Evolutionary conservation across 2,113 vertebrate genomes (phyloP), one percentile per base, ranked within the genome.

Genomic region (Laticauda laticaudata): DNA sequence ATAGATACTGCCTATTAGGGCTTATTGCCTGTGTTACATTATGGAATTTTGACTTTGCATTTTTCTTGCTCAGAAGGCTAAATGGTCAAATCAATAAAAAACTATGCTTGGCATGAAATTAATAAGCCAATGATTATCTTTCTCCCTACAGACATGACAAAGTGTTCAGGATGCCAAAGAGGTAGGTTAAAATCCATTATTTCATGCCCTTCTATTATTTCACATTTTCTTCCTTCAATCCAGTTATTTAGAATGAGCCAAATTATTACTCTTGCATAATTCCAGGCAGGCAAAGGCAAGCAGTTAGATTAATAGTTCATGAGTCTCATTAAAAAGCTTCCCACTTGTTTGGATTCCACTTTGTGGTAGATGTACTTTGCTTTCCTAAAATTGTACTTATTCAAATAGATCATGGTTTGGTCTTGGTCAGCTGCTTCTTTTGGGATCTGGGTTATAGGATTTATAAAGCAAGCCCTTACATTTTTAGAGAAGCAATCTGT

Each of bases 91-190:
- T 34, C 24, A 93, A 26, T 91, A 90, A 48, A 90, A 53, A 88
- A 94, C 59, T 59, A 14, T 51, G 20, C 85, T 91, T 91, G 2
- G 0, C 10, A 89, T 39, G 26, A 90, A 94, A 96, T 93, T 29
- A 95, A 94, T 57, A 93, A 93, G 94, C 34, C 1, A 94, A 75
- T 0, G 0, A 39, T 92, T 96, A 88, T 96, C 91, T 96, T 96
- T 86, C 94, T 95, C 94, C 94, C 95, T 92, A 94, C 97, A 99
- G 99, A 97, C 98, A 98, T 20, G 98, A 98, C 88, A 98, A 98
- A 94, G 93, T 98, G 85, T 98, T 98, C 97, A 97, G 96, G 97
- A 98, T 99, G 96, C 98, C 99, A 92, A 99, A 97, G 97, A 99
- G 98, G 99, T 99, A 97, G 94, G 98, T 97, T 94, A 53, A 86